Evolutionary conservation across 2,113 vertebrate genomes (phyloP).

Genomic region (Triplophysa siluroides): DNA sequence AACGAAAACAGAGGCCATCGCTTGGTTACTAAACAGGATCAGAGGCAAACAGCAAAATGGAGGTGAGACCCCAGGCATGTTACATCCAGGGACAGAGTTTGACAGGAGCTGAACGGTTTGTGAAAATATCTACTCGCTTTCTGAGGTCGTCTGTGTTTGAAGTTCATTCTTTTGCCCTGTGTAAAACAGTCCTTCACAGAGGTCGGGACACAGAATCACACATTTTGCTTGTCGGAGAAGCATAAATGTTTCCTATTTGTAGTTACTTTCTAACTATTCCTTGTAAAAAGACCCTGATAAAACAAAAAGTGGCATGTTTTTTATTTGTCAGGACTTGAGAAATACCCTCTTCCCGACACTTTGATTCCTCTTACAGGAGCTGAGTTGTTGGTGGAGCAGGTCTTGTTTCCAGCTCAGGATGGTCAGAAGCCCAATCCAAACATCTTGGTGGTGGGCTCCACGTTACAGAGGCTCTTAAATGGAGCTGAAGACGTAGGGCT

Average conservation of each 20-base stretch:
- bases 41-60: slow-evolving; percentile 81
- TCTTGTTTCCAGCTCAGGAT: slow-evolving; percentile 63
- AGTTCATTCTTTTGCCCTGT: not conserved
- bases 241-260: too few species aligned
- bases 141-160: not conserved
- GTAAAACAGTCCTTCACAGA: not conserved
- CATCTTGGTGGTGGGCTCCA: slow-evolving; percentile 85
- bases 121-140: slow-evolving; percentile 7
- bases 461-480: slow-evolving; percentile 77
- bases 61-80: slow-evolving; percentile 68
- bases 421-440: slow-evolving; percentile 76
- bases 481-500: slow-evolving; percentile 89
- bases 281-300: too few species aligned
- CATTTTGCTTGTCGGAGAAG: too few species aligned
- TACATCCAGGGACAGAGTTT: slow-evolving; percentile 15
- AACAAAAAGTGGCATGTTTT: too few species aligned
- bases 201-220: too few species aligned
- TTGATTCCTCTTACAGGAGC: slow-evolving; percentile 74
- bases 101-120: slow-evolving; percentile 14
- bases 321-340: not conserved
- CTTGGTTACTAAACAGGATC: slow-evolving; percentile 87
- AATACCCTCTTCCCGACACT: not conserved
- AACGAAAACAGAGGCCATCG: slow-evolving; percentile 80
- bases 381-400: slow-evolving; percentile 82
- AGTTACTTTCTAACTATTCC: too few species aligned